Conservation (phyloP, 2,888 invertebrate genomes). For the Drosophila siamana region DNA sequence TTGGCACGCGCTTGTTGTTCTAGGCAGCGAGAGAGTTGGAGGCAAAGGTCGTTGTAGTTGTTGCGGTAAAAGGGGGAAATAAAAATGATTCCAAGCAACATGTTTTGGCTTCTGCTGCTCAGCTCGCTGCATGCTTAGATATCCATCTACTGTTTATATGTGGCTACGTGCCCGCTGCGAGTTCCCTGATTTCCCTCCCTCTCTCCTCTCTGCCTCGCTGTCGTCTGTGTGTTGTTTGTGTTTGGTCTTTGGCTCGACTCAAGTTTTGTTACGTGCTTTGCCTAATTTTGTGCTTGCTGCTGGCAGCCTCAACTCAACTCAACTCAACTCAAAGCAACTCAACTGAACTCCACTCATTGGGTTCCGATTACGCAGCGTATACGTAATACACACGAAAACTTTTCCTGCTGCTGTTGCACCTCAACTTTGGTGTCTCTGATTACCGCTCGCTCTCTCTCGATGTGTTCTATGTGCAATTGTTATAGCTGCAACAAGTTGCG, state of each 20-base stretch:
- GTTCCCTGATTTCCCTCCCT: constrained; percentile 12
- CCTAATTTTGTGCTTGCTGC: constrained; percentile 50
- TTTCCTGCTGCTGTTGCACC: constrained; percentile 36
- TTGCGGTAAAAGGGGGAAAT: constrained; percentile 20
- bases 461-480: constrained; percentile 22
- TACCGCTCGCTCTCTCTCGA: not conserved
- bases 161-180: constrained; percentile 54
- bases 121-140: constrained; percentile 44
- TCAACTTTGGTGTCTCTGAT: constrained; percentile 24
- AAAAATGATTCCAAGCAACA: constrained; percentile 56
- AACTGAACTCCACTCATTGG: constrained; percentile 51
- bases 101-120: constrained; percentile 41
- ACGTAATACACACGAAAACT: constrained; percentile 49
- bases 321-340: constrained; percentile 43
- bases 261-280: constrained; percentile 67
- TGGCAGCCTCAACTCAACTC: constrained; percentile 32
- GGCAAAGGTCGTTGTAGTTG: not conserved
- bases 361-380: constrained; percentile 64
- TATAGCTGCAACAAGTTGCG: constrained; percentile 66
- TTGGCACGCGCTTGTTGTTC: constrained; percentile 51
- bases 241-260: constrained; percentile 38
- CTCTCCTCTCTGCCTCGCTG: too few relatives aligned
- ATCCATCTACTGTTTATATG: constrained; percentile 63
- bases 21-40: not conserved
- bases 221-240: constrained; percentile 28